These are phyloP conservation scores for Pogonocichla stellata DNA, from an alignment of 2,113 vertebrate genomes.

Conservation along the genomic window DNA sequence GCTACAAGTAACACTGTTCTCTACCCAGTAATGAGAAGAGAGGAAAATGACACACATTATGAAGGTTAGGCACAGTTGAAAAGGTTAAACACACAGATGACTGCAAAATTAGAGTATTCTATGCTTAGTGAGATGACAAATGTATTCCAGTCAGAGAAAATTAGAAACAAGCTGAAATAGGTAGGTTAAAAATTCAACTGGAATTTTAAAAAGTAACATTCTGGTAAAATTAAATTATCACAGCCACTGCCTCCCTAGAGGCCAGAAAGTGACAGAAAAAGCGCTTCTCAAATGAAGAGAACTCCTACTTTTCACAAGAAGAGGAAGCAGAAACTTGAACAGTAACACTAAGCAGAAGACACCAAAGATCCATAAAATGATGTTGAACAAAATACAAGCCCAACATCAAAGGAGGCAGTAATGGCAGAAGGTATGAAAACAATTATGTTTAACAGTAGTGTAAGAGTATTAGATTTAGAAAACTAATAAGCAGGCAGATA, in stretches of 20 bases:
- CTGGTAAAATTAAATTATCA: background rate
- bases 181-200: background rate
- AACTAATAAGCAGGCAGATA: background rate
- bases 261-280: background rate
- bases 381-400: background rate
- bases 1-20: background rate
- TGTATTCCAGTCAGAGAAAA: background rate
- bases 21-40: background rate
- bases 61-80: background rate
- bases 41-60: accelerated
- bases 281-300: background rate
- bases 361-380: background rate
- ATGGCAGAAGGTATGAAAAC: background rate
- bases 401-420: background rate
- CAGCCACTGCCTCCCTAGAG: background rate
- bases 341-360: background rate
- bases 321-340: background rate
- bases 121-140: background rate
- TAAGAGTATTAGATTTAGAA: background rate
- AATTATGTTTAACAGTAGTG: background rate
- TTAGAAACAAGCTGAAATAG: background rate
- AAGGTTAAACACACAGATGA: background rate
- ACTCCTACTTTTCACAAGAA: background rate
- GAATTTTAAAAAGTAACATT: background rate
- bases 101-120: background rate